phyloP scores from a whole-genome alignment of 1,140 invertebrate genomes.

The Drosophila pruinosa region DNA sequence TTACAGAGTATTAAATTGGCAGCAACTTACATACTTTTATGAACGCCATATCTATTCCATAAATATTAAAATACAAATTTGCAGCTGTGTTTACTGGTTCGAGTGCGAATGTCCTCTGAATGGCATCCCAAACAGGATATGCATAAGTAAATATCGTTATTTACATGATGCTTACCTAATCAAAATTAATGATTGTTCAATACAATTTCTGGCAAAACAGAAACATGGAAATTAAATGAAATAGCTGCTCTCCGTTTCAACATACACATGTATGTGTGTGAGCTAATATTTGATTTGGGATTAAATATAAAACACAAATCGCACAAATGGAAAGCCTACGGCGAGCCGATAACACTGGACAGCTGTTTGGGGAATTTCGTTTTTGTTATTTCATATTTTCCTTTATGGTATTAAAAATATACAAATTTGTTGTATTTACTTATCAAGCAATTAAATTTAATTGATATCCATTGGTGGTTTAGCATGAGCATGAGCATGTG shows the following conservation, averaged over 20 bases:
- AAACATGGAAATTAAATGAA: not conserved
- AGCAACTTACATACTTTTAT: not conserved
- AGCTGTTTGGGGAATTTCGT: not conserved
- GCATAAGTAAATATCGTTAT: constrained; percentile 7
- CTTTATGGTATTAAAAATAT: not conserved
- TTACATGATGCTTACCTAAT: constrained; percentile 25
- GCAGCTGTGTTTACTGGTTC: constrained; percentile 8
- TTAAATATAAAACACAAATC: constrained; percentile 31
- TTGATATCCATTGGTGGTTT: constrained; percentile 30
- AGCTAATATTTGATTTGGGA: constrained; percentile 28
- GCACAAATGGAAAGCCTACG: not conserved
- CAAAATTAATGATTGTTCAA: constrained; percentile 35
- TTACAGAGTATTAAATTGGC: not conserved
- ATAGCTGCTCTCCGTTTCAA: not conserved
- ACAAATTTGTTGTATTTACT: not conserved
- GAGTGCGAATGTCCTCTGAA: constrained; percentile 5
- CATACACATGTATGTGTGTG: not conserved
- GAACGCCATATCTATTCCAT: constrained; percentile 29
- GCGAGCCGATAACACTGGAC: not conserved
- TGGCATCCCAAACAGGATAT: not conserved
- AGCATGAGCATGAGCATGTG: too few relatives aligned
- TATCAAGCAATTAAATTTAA: constrained; percentile 17
- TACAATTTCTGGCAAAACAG: not conserved
- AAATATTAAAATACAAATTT: constrained; percentile 36
- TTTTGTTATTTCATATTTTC: constrained; percentile 3